Evolutionary conservation across 64 coral and sea anemone species (phyloP).

Genomic region (Stichodactyla helianthus): DNA sequence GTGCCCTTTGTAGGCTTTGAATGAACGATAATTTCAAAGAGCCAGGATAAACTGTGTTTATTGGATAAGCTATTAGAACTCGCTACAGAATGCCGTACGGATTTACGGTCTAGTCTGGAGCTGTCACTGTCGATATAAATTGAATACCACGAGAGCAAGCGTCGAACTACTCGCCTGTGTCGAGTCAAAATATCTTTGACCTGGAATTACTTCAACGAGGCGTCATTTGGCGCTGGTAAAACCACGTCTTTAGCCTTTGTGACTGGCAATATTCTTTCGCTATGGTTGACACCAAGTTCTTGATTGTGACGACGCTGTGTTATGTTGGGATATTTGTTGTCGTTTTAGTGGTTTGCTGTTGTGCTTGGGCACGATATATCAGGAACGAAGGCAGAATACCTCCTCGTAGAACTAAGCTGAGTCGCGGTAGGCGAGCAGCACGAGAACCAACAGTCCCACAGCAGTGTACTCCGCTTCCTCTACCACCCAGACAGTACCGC

Average conservation of each 20-base stretch:
- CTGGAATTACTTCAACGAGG: neutral
- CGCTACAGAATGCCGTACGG: neutral
- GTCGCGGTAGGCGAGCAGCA: slow-evolving; percentile 29
- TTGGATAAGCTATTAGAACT: slow-evolving; percentile 19
- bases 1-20: slow-evolving; percentile 13
- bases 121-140: neutral
- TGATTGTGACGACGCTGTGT: slow-evolving; percentile 74
- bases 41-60: neutral
- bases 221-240: neutral
- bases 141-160: slow-evolving; percentile 12
- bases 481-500: slow-evolving; percentile 16
- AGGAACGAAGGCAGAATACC: slow-evolving; percentile 33
- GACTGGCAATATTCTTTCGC: neutral
- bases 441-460: slow-evolving; percentile 18
- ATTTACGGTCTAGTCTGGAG: neutral
- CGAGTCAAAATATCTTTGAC: neutral
- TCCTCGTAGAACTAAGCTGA: slow-evolving; percentile 24
- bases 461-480: slow-evolving; percentile 25
- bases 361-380: slow-evolving; percentile 72
- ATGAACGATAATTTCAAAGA: slow-evolving; percentile 14
- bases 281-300: slow-evolving; percentile 75
- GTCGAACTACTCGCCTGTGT: neutral
- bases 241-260: slow-evolving; percentile 5
- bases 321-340: slow-evolving; percentile 72
- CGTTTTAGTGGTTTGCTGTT: slow-evolving; percentile 78